Evolutionary conservation across 2,888 invertebrate genomes (phyloP), one percentile per base, ranked within the genome.

Genomic region (Morpho helenor): DNA sequence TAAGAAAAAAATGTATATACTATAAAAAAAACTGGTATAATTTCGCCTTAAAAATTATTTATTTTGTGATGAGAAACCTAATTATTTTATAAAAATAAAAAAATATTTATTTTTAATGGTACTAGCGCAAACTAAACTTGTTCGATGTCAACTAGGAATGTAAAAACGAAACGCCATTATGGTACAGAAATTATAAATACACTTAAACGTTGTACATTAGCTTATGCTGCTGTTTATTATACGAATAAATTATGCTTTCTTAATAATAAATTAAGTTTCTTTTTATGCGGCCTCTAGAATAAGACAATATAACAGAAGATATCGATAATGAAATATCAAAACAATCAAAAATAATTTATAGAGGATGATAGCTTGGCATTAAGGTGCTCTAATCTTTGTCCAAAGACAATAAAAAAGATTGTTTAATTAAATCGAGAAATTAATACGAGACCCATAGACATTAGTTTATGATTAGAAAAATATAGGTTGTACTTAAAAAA

Each of bases 131-230:
- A 72, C 67, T 72, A 74, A 66, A 66, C 72, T 88, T 86, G 87
- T 84, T 87, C 86, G 76, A 79, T 73, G 71, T 79, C 77, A 79
- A 81, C 69, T 77, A 10, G 80, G 80, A 83, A 84, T 82, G 80
- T 82, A 63, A 72, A 75, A 61, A 72, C 9, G 10, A 62, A 65
- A 71, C 66, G 73, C 75, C 80, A 87, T 87, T 80, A 87, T 83
- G 89, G 83, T 88, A 89, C 89, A 89, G 89, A 89, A 89, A 89
- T 89, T 87, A 89, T 88, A 88, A 89, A 89, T 82, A 86, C 73
- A 69, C 67, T 68, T 68, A 68, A 62, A 70, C 66, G 46, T 45
- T 47, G 70, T 77, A 77, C 76, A 77, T 75, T 75, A 75, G 75
- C 77, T 77, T 73, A 77, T 73, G 79, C 81, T 76, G 81, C 77